Conservation (phyloP, 2,113 vertebrate species). For the Ranitomeya imitator region DNA sequence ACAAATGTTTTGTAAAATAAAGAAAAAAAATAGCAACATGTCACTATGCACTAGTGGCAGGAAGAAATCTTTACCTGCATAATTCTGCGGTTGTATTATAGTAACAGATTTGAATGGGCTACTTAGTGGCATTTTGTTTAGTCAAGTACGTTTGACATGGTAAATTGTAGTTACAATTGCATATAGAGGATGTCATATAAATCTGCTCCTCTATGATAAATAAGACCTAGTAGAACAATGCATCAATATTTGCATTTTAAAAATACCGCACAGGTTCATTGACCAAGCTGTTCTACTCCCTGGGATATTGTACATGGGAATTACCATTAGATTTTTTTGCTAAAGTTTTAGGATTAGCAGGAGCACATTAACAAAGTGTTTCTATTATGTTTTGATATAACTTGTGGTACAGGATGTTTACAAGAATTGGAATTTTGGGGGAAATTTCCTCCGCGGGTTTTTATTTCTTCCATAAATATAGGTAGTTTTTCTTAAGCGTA, state of each 20-base stretch:
- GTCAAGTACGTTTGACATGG: constrained; percentile 57
- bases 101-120: constrained; percentile 57
- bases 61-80: constrained; percentile 53
- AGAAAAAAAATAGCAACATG: constrained; percentile 43
- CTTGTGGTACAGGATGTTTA: neutral
- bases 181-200: constrained; percentile 57
- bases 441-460: neutral
- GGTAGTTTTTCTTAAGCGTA: neutral
- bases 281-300: constrained; percentile 39
- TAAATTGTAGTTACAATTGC: constrained; percentile 58
- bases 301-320: constrained; percentile 20
- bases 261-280: constrained; percentile 52
- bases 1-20: constrained; percentile 70
- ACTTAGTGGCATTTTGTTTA: constrained; percentile 57
- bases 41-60: constrained; percentile 35
- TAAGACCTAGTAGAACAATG: constrained; percentile 50
- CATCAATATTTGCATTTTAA: constrained; percentile 56
- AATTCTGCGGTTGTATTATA: constrained; percentile 55
- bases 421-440: neutral
- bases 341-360: constrained; percentile 11
- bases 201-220: constrained; percentile 50
- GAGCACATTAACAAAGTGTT: neutral
- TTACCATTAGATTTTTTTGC: constrained; percentile 18
- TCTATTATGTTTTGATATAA: neutral
- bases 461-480: neutral